Evolutionary conservation across 2,888 invertebrate genomes (phyloP), one percentile per base, ranked within the genome.

Genomic region (Cyclophora albipunctata): DNA sequence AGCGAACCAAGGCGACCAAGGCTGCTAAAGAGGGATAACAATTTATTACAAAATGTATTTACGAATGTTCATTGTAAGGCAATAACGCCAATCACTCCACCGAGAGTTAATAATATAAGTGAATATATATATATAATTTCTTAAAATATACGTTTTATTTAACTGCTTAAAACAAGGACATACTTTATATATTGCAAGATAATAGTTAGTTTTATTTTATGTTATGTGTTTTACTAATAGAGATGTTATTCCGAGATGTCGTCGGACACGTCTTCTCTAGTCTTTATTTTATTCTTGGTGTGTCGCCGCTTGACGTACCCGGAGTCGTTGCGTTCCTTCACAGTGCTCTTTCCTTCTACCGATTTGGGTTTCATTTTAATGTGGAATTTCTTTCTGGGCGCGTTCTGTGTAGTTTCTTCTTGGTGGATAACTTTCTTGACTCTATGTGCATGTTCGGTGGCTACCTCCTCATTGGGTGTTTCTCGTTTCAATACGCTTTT

Each of bases 401-500:
- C 49, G 20, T 72, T 71, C 5, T 43, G 43, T 34, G 43, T 34
- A 3, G 34, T 3, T 43, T 43, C 43, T 34, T 43, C 43, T 43
- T 7, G 20, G 20, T 60, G 58, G 7, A 51, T 35, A 3, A 57
- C 50, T 57, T 76, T 81, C 48, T 78, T 81, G 20, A 42, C 51
- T 45, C 71, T 68, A 45, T 66, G 78, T 3, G 47, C 34, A 5
- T 7, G 42, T n/a, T 42, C 77, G 0, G 72, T 66, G 1, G 53
- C 53, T 2, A 62, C 34, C 0, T 77, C 77, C 2, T 80, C 78
- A 0, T 72, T 77, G 0, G 44, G 48, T 0, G 49, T 49, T 2
- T 86, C 86, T 0, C 87, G 73, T 61, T 84, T 86, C 4, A 87
- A 57, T 2, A 81, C 81, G 58, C 86, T 87, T 63, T 87, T 87